Base-by-base conservation (phyloP, 2,888 invertebrate species). In the Alloplasta piceator region DNA sequence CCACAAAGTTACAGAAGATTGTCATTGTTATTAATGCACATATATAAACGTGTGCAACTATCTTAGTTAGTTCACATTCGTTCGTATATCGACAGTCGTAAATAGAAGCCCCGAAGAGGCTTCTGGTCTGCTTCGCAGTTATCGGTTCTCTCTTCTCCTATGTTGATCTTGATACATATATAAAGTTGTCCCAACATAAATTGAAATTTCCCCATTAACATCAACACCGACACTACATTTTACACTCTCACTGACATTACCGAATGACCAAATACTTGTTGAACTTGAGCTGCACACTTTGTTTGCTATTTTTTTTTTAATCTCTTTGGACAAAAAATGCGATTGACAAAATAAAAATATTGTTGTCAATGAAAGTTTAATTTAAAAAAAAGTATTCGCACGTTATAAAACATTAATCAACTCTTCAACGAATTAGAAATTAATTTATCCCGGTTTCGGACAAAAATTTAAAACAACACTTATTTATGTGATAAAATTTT, bases 101-200 rank as follows among this genome's bases (percentile, higher is more conserved):
- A 86, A 87, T 87, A 84, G 80, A 80, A 64, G 74, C 46, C 39
- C n/a, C 48, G 63, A 77, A 48, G 63, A 77, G 83, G 80, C 82
- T 82, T 85, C 6, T 48, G 39, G 39, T 50, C 16, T 60, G 12
- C 10, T 85, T 79, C 84, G 83, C 73, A 83, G 75, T 89, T 26
- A 89, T 88, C 85, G 85, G 85, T 85, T 84, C 86, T 86, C 85
- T 81, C 79, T 46, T 26, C 80, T 36, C 56, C 46, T 66, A 73
- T 73, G 46, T 56, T 14, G 56, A 64, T 46, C 7, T 52, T 14
- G 4, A 50, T 6, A 52, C 14, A 52, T 52, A 52, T 52, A 43
- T 43, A 7, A 7, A 7, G 5, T 6, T 6, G 0, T 9, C 10
- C 4, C 43, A 1, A 4, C 7, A 1, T 6, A 6, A 43, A 43